Evolutionary conservation across 2,113 vertebrate species (phyloP).

Genomic region (Genyomyrus donnyi): DNA sequence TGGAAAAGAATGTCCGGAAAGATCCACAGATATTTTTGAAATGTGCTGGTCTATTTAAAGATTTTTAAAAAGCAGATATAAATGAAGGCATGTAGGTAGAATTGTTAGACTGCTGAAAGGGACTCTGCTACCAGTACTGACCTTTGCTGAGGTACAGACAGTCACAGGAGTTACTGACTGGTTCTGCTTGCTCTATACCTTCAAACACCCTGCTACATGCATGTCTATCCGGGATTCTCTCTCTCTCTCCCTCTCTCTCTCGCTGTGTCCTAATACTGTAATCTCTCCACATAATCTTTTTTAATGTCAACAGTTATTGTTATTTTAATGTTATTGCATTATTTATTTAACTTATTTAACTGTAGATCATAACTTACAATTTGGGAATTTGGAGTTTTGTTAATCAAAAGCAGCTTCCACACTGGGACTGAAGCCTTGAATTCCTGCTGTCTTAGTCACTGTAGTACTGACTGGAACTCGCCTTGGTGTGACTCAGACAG

Average conservation of each 20-base stretch:
- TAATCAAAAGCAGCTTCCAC: conserved; percentile 2
- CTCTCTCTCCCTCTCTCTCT: background rate
- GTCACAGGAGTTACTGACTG: background rate
- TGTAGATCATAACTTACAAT: background rate
- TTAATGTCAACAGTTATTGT: background rate
- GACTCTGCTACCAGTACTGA: background rate
- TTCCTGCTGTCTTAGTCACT: background rate
- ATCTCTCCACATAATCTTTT: background rate
- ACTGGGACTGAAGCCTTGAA: background rate
- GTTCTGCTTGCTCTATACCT: background rate
- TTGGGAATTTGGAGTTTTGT: background rate
- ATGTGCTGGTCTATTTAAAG: background rate
- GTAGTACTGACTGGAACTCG: background rate
- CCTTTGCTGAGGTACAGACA: background rate
- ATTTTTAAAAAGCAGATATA: background rate
- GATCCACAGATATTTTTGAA: background rate
- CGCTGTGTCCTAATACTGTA: background rate
- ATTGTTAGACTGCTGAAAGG: background rate
- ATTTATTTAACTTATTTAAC: background rate
- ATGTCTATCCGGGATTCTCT: background rate
- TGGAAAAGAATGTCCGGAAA: background rate
- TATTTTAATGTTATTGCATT: background rate
- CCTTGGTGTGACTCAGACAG: background rate
- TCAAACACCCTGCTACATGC: background rate
- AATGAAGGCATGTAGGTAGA: background rate